A percentile compares a stretch with the other conserved stretches of the same genome.
These are phyloP conservation scores for Cylloceria caligata DNA, from an alignment of 2,888 invertebrate genomes.

Conservation along the genomic window DNA sequence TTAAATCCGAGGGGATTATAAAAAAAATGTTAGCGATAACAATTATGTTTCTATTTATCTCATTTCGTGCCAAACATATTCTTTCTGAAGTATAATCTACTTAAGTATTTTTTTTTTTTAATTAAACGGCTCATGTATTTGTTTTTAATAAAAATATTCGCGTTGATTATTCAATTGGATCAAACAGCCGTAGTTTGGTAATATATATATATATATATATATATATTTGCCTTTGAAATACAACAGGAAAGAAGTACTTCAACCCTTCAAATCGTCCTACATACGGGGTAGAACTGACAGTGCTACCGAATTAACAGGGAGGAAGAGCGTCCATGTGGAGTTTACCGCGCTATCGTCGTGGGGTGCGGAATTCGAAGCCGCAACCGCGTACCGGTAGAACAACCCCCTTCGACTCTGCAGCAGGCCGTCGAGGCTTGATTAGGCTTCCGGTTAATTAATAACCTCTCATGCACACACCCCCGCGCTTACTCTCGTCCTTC, in stretches of 20 bases:
- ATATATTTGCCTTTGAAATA: neutral
- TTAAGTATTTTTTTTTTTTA: too few relatives aligned
- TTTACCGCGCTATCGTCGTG: constrained; percentile 31
- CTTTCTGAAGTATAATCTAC: too few relatives aligned
- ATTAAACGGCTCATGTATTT: too few relatives aligned
- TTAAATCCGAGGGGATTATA: too few relatives aligned
- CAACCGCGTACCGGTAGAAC: constrained; percentile 44
- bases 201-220: too few relatives aligned
- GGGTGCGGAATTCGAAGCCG: constrained; percentile 69
- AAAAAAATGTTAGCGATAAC: too few relatives aligned
- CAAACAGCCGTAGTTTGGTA: too few relatives aligned
- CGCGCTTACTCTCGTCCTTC: constrained; percentile 48
- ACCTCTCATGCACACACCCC: constrained; percentile 84
- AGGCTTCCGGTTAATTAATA: constrained; percentile 87
- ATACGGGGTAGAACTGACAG: constrained; percentile 55
- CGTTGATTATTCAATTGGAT: too few relatives aligned
- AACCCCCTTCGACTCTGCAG: constrained; percentile 58
- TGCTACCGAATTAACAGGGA: constrained; percentile 67
- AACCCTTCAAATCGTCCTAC: constrained; percentile 34
- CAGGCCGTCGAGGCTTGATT: constrained; percentile 84
- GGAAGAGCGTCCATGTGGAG: constrained; percentile 72
- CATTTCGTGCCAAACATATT: too few relatives aligned
- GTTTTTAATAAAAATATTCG: too few relatives aligned
- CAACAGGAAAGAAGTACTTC: constrained; percentile 5
- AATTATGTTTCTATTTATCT: too few relatives aligned